These are phyloP conservation scores for Xestia ashworthii DNA, from an alignment of 2,888 invertebrate species.

Conservation along the genomic window DNA sequence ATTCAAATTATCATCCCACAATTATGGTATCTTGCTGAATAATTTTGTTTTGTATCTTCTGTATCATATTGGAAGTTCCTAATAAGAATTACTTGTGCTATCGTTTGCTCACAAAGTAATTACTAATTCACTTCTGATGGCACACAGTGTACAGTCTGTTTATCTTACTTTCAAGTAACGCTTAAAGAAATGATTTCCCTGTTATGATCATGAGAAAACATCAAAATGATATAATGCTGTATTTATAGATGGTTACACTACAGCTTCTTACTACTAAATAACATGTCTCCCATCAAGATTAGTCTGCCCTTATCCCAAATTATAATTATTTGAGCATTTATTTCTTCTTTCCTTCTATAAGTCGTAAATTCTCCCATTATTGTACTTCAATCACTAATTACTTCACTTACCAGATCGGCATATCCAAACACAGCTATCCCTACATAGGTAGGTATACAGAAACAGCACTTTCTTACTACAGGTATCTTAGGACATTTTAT, in stretches of 20 bases:
- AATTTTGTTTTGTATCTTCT: slow-evolving; percentile 2
- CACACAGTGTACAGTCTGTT: background rate
- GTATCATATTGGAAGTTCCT: background rate
- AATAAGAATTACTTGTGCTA: background rate
- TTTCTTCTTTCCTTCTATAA: background rate
- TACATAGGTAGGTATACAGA: slow-evolving; percentile 79
- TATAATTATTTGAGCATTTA: background rate
- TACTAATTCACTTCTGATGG: background rate
- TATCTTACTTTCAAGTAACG: background rate
- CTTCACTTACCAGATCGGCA: slow-evolving; percentile 79
- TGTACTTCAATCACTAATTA: background rate
- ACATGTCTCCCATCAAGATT: background rate
- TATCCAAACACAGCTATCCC: slow-evolving; percentile 83
- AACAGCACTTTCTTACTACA: slow-evolving; percentile 79
- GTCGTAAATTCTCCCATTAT: background rate
- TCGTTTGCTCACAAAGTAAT: background rate
- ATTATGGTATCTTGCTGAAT: background rate
- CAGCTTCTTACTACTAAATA: background rate
- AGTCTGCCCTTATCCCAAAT: background rate
- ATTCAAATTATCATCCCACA: background rate
- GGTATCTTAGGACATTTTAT: slow-evolving; percentile 72
- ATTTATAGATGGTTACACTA: background rate
- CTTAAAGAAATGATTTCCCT: background rate
- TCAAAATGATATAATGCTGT: background rate
- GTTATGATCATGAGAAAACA: too few species aligned